Percentiles rank a stretch among this genome's conserved stretches.
Conservation (phyloP, 1,140 invertebrate genomes). For the Camponotus vicinus region DNA sequence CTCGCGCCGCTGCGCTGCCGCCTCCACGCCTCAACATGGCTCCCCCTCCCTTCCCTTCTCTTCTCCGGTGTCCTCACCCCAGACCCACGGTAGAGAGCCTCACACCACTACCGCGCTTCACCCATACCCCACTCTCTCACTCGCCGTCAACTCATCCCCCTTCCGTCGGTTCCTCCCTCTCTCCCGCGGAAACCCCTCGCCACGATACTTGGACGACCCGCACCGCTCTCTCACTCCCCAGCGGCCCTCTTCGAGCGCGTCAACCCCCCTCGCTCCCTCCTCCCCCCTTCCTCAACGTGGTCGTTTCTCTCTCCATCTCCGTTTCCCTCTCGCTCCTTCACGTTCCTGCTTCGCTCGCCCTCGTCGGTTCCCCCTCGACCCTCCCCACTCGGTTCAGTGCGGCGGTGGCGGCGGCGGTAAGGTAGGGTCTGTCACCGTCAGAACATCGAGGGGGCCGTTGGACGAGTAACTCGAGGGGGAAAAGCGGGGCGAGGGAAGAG, state of each 20-base stretch:
- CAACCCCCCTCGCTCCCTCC: constrained; percentile 69
- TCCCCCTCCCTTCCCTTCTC: constrained; percentile 53
- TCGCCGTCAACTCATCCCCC: constrained; percentile 55
- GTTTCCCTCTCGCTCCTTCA: constrained; percentile 67
- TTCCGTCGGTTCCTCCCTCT: constrained; percentile 54
- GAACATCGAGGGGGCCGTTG: constrained; percentile 79
- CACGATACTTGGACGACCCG: constrained; percentile 69
- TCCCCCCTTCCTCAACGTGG: constrained; percentile 45
- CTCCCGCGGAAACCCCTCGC: constrained; percentile 66
- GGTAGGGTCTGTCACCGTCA: constrained; percentile 85
- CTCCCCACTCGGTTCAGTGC: constrained; percentile 61
- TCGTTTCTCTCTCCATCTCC: constrained; percentile 49
- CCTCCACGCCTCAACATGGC: constrained; percentile 69
- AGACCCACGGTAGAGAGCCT: constrained; percentile 65
- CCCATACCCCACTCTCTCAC: constrained; percentile 68
- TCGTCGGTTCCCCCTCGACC: constrained; percentile 65
- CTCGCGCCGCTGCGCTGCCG: constrained; percentile 77
- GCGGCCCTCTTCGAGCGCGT: constrained; percentile 72
- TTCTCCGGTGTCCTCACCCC: constrained; percentile 59
- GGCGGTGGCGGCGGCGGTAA: constrained; percentile 72
- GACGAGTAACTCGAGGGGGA: constrained; percentile 69
- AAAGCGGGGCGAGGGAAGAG: constrained; percentile 64
- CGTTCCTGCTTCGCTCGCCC: constrained; percentile 69
- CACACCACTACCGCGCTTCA: constrained; percentile 68
- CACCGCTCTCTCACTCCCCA: constrained; percentile 72